Conservation (phyloP, 2,888 invertebrate species). For the Catonia carolina region DNA sequence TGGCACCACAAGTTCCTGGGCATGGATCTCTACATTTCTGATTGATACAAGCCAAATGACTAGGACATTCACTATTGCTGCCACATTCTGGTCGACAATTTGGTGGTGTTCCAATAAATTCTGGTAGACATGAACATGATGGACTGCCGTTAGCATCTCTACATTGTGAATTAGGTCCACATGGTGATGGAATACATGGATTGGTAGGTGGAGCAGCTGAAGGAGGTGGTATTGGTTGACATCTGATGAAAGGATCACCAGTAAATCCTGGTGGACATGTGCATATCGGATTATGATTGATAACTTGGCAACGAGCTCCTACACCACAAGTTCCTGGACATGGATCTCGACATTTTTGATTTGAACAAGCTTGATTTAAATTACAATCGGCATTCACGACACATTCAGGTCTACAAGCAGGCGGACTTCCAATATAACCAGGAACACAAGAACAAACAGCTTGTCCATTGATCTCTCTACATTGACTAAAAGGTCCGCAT, state of each 20-base stretch:
- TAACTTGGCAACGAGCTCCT: slow-evolving; percentile 62
- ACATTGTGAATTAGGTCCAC: slow-evolving; percentile 71
- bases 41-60: slow-evolving; percentile 55
- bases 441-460: slow-evolving; percentile 64
- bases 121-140: slow-evolving; percentile 63
- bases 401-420: slow-evolving; percentile 50
- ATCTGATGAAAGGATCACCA: slow-evolving; percentile 69
- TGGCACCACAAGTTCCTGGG: slow-evolving; percentile 58
- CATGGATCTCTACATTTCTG: slow-evolving; percentile 66
- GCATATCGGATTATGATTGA: slow-evolving; percentile 69
- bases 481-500: slow-evolving; percentile 52
- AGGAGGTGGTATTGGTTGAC: slow-evolving; percentile 46
- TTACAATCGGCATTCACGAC: slow-evolving; percentile 59
- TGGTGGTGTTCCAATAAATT: slow-evolving; percentile 66
- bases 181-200: slow-evolving; percentile 66
- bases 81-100: slow-evolving; percentile 70
- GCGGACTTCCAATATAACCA: slow-evolving; percentile 67
- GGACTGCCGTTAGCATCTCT: slow-evolving; percentile 57
- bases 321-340: slow-evolving; percentile 69
- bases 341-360: slow-evolving; percentile 70
- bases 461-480: slow-evolving; percentile 63
- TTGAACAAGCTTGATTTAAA: slow-evolving; percentile 61
- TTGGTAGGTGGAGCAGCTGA: slow-evolving; percentile 25
- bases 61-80: slow-evolving; percentile 41
- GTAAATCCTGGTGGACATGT: slow-evolving; percentile 56